Conservation (phyloP, 2,113 vertebrate genomes). For the Mobula birostris region DNA sequence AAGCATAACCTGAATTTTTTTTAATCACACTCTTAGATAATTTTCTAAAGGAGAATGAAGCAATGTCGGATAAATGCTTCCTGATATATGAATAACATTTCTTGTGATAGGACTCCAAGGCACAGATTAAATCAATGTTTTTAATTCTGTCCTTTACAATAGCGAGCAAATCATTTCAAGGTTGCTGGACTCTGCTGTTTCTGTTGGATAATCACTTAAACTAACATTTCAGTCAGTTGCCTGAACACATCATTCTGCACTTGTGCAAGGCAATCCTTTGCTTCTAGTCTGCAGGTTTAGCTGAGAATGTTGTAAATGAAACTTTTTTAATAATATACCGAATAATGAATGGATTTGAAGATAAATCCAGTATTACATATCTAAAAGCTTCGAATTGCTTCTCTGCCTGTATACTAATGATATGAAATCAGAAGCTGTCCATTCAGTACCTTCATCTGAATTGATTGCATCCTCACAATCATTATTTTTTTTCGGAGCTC, state of each 20-base stretch:
- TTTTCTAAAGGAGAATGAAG: background rate
- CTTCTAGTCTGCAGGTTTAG: background rate
- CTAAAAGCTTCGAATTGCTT: constrained; percentile 8
- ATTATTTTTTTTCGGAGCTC: constrained; percentile 18
- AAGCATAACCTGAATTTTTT: background rate
- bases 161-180: background rate
- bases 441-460: constrained; percentile 29
- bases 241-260: background rate
- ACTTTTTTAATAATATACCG: background rate
- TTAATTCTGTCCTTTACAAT: constrained; percentile 5
- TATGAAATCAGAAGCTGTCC: background rate
- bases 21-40: background rate
- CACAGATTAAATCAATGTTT: constrained; percentile 7
- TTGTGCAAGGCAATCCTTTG: constrained; percentile 14
- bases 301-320: background rate
- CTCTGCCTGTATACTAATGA: background rate
- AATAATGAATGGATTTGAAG: constrained; percentile 34
- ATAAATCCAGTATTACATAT: constrained; percentile 28
- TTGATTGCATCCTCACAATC: constrained; percentile 19
- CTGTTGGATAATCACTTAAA: background rate
- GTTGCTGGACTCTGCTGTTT: background rate
- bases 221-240: background rate
- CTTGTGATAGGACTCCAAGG: background rate
- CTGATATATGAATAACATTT: background rate
- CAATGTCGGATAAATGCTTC: background rate